These are phyloP conservation scores for Drosophila insularis DNA, from an alignment of 1,140 invertebrate genomes.

Conservation along the genomic window DNA sequence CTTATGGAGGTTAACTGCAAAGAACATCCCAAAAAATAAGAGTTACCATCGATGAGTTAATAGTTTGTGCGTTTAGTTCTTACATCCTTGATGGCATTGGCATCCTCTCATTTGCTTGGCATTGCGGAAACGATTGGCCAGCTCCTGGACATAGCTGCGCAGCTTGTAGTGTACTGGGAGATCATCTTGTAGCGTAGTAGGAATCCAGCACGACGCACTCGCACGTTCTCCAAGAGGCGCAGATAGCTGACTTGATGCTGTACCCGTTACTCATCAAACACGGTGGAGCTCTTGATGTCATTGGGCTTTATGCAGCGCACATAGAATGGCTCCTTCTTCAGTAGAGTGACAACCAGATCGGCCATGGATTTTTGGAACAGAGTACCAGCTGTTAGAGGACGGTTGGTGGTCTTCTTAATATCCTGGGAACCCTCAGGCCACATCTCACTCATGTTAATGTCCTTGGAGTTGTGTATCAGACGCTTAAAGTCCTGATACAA, in stretches of 20 bases:
- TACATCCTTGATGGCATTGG: constrained; percentile 88
- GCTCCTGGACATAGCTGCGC: constrained; percentile 89
- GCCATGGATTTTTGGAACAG: constrained; percentile 98
- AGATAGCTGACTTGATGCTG: constrained; percentile 95
- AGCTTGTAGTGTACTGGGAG: constrained; percentile 95
- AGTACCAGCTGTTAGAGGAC: constrained; percentile 95
- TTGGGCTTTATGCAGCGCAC: constrained; percentile 98
- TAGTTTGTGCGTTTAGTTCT: constrained; percentile 31
- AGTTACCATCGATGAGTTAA: neutral
- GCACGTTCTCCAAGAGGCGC: constrained; percentile 95
- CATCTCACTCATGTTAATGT: constrained; percentile 91
- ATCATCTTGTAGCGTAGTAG: constrained; percentile 96
- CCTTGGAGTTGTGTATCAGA: constrained; percentile 91
- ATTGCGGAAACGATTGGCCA: constrained; percentile 86
- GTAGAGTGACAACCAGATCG: constrained; percentile 92
- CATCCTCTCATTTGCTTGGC: constrained; percentile 85
- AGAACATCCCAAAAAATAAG: neutral
- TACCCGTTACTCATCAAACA: constrained; percentile 88
- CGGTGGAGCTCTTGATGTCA: constrained; percentile 92
- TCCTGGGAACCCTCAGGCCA: constrained; percentile 97
- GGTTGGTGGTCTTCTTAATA: constrained; percentile 96
- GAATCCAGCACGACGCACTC: constrained; percentile 96
- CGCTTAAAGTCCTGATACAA: constrained; percentile 98
- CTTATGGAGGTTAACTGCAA: constrained; percentile 90
- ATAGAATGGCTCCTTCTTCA: constrained; percentile 97